Percentiles rank a stretch among this genome's conserved stretches.
Conservation (phyloP, 2,888 invertebrate species). For the Baccha elongata region DNA sequence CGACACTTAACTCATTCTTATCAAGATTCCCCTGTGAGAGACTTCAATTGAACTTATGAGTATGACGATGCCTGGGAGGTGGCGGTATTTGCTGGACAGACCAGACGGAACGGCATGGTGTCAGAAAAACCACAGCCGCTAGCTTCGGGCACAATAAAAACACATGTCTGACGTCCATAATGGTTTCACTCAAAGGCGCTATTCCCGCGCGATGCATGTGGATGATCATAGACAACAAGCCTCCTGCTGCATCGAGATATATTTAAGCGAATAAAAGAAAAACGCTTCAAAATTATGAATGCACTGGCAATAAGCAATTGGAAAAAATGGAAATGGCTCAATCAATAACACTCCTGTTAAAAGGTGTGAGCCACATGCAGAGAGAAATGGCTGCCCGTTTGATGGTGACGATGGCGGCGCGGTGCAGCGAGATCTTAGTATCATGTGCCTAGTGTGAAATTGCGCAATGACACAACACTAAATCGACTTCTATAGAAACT, state of each 20-base stretch:
- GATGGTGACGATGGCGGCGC: constrained; percentile 19
- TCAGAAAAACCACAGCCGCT: constrained; percentile 40
- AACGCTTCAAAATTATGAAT: constrained; percentile 61
- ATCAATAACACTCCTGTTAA: constrained; percentile 74
- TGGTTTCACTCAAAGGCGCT: constrained; percentile 70
- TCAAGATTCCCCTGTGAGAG: constrained; percentile 63
- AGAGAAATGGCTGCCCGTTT: constrained; percentile 65
- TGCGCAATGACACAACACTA: constrained; percentile 59
- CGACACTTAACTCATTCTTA: constrained; percentile 74
- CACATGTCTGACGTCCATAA: constrained; percentile 72
- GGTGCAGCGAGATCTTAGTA: not conserved
- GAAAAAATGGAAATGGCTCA: constrained; percentile 74
- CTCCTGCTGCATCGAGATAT: constrained; percentile 39
- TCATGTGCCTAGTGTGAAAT: constrained; percentile 54
- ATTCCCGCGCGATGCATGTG: constrained; percentile 18
- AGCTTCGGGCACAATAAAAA: constrained; percentile 70
- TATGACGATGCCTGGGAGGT: constrained; percentile 12
- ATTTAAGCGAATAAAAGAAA: constrained; percentile 9
- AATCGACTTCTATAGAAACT: constrained; percentile 38
- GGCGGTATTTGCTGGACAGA: constrained; percentile 1
- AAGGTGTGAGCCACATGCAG: constrained; percentile 73
- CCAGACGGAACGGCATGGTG: constrained; percentile 24
- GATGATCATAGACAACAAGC: constrained; percentile 67
- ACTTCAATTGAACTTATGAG: constrained; percentile 63
- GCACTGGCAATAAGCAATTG: constrained; percentile 72